Evolutionary conservation across 2,888 invertebrate genomes (phyloP).

Genomic region (Heliconius cydno): DNA sequence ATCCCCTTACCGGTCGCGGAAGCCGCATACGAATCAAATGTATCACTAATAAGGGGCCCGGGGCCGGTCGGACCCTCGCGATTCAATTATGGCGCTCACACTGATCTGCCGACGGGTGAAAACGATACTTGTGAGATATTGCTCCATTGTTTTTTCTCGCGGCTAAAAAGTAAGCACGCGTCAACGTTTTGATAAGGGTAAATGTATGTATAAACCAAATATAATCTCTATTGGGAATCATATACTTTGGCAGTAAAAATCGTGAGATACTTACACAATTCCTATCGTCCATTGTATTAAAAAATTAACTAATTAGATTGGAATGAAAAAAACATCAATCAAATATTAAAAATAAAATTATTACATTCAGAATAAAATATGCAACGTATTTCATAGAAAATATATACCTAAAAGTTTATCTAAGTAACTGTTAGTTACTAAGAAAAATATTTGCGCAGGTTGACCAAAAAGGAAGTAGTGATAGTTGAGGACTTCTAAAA

Average conservation of each 20-base stretch:
- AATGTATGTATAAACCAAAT: slow-evolving; percentile 46
- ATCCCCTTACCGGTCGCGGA: slow-evolving; percentile 52
- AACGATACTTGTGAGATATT: slow-evolving; percentile 84
- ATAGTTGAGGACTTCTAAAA: background rate
- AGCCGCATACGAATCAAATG: slow-evolving; percentile 75
- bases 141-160: slow-evolving; percentile 84
- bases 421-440: background rate
- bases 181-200: slow-evolving; percentile 60
- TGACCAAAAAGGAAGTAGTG: background rate
- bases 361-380: too few relatives aligned
- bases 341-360: too few relatives aligned
- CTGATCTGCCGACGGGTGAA: slow-evolving; percentile 77
- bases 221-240: slow-evolving; percentile 28
- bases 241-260: slow-evolving; percentile 6
- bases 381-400: too few relatives aligned
- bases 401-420: too few relatives aligned
- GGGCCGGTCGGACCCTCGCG: slow-evolving; percentile 70
- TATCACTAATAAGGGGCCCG: slow-evolving; percentile 68
- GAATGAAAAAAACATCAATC: too few relatives aligned
- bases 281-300: background rate
- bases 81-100: slow-evolving; percentile 80
- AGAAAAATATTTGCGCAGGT: background rate
- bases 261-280: slow-evolving; percentile 30
- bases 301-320: background rate
- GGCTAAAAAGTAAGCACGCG: slow-evolving; percentile 77